A percentile compares a stretch with the other conserved stretches of the same genome.
Evolutionary conservation across 2,113 vertebrate species (phyloP).

Genomic region (Paracanthobrama guichenoti): DNA sequence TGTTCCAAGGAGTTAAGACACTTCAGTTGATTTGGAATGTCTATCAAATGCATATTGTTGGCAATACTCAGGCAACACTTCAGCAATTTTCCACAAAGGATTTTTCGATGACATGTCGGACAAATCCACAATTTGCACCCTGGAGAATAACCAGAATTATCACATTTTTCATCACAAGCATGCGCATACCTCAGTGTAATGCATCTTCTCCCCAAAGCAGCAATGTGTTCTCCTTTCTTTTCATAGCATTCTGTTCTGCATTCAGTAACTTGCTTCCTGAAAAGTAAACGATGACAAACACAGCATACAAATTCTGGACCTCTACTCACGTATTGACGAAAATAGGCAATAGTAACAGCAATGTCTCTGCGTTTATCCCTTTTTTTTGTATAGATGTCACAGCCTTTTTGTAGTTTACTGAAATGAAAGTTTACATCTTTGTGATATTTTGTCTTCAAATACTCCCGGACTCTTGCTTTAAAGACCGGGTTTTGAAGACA

Average conservation of each 20-base stretch:
- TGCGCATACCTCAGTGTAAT: constrained; percentile 18
- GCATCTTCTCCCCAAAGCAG: constrained; percentile 16
- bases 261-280: constrained; percentile 38
- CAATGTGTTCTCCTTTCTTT: background rate
- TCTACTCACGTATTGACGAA: background rate
- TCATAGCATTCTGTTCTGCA: constrained; percentile 7
- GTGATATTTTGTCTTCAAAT: constrained; percentile 7
- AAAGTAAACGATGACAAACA: constrained; percentile 23
- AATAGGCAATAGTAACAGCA: background rate
- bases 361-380: background rate
- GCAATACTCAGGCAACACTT: background rate
- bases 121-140: constrained; percentile 37
- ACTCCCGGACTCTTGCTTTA: background rate
- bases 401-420: background rate
- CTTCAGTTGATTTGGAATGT: constrained; percentile 31
- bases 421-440: background rate
- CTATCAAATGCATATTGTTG: too few species aligned
- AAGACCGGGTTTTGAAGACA: background rate
- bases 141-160: background rate
- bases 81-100: background rate
- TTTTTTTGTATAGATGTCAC: background rate
- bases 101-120: constrained; percentile 39
- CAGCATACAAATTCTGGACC: constrained; percentile 34
- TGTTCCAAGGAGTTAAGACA: constrained; percentile 42
- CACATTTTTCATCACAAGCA: constrained; percentile 3